Conservation (phyloP, 2,113 vertebrate species). For the Paralichthys olivaceus region DNA sequence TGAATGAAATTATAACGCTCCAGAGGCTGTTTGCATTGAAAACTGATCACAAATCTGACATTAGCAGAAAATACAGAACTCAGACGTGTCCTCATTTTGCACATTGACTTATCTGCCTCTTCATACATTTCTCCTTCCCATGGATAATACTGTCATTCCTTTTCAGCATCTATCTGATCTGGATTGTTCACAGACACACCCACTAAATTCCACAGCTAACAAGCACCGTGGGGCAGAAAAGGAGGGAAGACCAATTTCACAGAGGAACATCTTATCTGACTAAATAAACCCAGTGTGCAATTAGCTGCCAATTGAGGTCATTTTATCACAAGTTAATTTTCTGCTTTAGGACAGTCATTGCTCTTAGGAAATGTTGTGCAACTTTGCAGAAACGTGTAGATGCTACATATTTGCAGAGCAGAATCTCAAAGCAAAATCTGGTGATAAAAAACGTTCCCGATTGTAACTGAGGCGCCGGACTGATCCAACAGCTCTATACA, state of each 20-base stretch:
- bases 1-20: not conserved
- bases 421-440: conserved; percentile 20
- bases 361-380: conserved; percentile 7
- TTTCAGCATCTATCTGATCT: conserved; percentile 53
- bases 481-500: conserved; percentile 9
- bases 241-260: conserved; percentile 42
- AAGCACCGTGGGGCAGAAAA: conserved; percentile 56
- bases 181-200: conserved; percentile 35
- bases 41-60: not conserved
- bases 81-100: not conserved
- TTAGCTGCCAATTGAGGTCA: conserved; percentile 24
- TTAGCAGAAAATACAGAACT: not conserved
- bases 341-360: conserved; percentile 16
- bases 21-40: not conserved
- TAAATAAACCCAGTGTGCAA: conserved; percentile 44
- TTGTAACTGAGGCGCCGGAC: conserved; percentile 14
- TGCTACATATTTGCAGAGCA: not conserved
- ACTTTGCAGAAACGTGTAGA: conserved; percentile 7
- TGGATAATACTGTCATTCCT: conserved; percentile 49
- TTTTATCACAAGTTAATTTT: conserved; percentile 43
- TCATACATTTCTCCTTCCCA: conserved; percentile 4
- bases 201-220: conserved; percentile 70
- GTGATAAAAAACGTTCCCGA: conserved; percentile 6
- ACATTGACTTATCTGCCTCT: not conserved
- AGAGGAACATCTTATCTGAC: conserved; percentile 60